Conservation (phyloP, 2,888 invertebrate genomes). For the Nomada hirtipes region DNA sequence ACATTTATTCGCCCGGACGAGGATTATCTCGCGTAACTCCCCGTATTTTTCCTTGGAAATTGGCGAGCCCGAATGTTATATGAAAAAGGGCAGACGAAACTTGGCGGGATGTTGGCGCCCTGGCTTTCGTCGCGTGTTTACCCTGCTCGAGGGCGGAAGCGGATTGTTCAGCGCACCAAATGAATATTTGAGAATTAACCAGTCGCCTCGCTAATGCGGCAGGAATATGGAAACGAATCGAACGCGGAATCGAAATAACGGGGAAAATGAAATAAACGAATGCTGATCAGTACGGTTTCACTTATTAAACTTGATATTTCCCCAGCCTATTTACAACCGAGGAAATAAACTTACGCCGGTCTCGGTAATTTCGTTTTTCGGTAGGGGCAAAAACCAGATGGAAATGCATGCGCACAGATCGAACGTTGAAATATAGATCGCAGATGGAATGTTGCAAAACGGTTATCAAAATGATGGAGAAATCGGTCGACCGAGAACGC, state of each 20-base stretch:
- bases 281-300: neutral
- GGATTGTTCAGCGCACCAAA: conserved; percentile 32
- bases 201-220: neutral
- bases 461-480: neutral
- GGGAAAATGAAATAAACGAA: conserved; percentile 7
- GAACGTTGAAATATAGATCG: too few relatives aligned
- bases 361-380: too few relatives aligned
- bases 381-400: neutral
- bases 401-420: neutral
- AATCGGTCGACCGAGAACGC: conserved; percentile 3
- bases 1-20: neutral
- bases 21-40: neutral
- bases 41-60: conserved; percentile 29
- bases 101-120: neutral
- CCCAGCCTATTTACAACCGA: neutral
- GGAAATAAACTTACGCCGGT: neutral
- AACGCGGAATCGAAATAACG: neutral
- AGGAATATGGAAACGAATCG: conserved; percentile 7
- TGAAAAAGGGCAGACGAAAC: conserved; percentile 20
- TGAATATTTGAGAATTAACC: conserved; percentile 43
- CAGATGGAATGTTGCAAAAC: neutral
- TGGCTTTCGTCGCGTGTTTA: conserved; percentile 10
- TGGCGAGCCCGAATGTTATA: conserved; percentile 49
- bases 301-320: neutral
- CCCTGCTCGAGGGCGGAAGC: neutral